Base-by-base conservation (phyloP, 2,888 invertebrate species). In the Agonopterix heracliana region DNA sequence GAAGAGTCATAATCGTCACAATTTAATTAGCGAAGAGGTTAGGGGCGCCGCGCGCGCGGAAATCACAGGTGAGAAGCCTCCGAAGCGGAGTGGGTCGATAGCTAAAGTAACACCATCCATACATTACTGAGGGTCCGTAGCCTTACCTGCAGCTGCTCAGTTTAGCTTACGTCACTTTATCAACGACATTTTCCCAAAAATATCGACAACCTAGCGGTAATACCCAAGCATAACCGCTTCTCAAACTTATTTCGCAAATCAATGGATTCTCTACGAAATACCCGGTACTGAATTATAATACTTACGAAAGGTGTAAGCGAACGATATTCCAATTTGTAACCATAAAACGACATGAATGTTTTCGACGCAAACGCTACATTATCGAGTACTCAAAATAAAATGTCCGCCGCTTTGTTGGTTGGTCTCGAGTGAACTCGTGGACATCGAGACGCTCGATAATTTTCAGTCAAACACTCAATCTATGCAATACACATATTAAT, bases 401-500 rank as follows among this genome's bases (percentile, higher is more conserved):
- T 89, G 89, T 89, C 89, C 88, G 89, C 89, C 89, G 89, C 89
- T 87, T 87, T 86, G 88, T 88, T 86, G 87, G 87, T 87, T 84
- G 87, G 87, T 87, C 79, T 83, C 81, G 81, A 87, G 74, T 86
- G 86, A 86, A 88, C 87, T 87, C 86, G 89, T 88, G 87, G 89
- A 88, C 85, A 87, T 85, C 78, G 80, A 82, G 82, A 80, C 83
- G 87, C 84, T 83, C 82, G 75, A 84, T 81, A 83, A 78, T 75
- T 80, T 77, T 74, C 59, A 68, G 70, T 67, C 74, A 75, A 71
- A 71, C 68, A 66, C 78, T 78, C 78, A 72, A 67, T 78, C 75
- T 75, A 71, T 68, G 66, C 56, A 69, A 74, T 68, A 74, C 81
- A 84, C 83, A 83, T 84, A 66, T 68, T 78, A 74, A 64, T 66